phyloP scores from a whole-genome alignment of 2,888 invertebrate genomes.

The Cynaeus angustus region DNA sequence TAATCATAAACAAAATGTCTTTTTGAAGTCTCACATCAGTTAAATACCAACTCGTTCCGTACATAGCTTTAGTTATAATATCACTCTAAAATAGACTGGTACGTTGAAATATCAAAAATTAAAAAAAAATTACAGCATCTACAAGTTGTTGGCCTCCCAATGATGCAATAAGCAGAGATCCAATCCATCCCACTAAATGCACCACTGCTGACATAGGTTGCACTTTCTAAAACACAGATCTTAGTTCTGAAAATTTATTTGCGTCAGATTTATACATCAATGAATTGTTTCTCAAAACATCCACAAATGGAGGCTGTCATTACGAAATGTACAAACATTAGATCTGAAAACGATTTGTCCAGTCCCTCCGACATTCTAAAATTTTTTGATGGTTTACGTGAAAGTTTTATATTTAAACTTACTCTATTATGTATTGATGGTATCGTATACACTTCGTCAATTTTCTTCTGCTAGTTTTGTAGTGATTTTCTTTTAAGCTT shows the following conservation, averaged over 20 bases:
- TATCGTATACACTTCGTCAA: constrained; percentile 3
- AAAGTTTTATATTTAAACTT: not conserved
- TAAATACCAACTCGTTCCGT: not conserved
- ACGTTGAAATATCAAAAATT: not conserved
- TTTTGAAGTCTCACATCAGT: not conserved
- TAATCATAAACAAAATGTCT: constrained; percentile 1
- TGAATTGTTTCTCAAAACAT: not conserved
- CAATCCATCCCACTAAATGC: not conserved
- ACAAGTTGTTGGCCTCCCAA: constrained; percentile 1
- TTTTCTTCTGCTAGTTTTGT: not conserved
- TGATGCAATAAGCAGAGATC: not conserved
- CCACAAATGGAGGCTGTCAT: not conserved
- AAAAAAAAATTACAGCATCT: not conserved
- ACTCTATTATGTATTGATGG: constrained; percentile 10
- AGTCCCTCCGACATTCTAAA: constrained; percentile 8
- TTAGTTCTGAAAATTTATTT: not conserved
- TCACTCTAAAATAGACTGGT: constrained; percentile 12
- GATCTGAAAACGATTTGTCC: not conserved
- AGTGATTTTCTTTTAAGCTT: not conserved
- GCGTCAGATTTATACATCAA: not conserved
- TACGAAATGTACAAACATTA: constrained; percentile 15
- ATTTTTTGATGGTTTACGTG: not conserved
- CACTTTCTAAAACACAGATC: not conserved
- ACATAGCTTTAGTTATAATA: not conserved
- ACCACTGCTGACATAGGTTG: not conserved